phyloP scores from a whole-genome alignment of 2,888 invertebrate species.

The Caenorhabditis afra region DNA sequence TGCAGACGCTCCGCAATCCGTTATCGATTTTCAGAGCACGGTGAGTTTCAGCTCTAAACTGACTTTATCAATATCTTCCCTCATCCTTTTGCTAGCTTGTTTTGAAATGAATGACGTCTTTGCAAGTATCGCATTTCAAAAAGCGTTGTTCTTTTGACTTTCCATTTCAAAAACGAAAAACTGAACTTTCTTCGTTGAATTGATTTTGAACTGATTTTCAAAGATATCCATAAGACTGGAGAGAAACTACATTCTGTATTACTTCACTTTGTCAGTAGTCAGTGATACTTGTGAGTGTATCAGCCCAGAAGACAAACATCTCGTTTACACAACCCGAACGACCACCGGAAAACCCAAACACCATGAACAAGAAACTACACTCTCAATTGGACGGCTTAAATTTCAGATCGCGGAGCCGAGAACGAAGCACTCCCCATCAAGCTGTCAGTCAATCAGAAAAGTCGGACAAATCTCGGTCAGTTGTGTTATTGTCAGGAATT shows the following conservation, averaged over 20 bases:
- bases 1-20: slow-evolving; percentile 62
- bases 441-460: slow-evolving; percentile 59
- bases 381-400: neutral
- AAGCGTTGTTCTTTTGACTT: too few relatives aligned
- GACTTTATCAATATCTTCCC: neutral
- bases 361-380: slow-evolving; percentile 2
- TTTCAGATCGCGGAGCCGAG: slow-evolving; percentile 55
- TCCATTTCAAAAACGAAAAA: too few relatives aligned
- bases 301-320: slow-evolving; percentile 30
- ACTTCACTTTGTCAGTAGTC: neutral
- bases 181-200: too few relatives aligned
- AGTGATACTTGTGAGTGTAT: slow-evolving; percentile 32
- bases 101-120: too few relatives aligned
- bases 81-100: neutral
- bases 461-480: slow-evolving; percentile 58
- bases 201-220: too few relatives aligned
- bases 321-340: slow-evolving; percentile 29
- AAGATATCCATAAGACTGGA: too few relatives aligned
- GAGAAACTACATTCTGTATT: too few relatives aligned
- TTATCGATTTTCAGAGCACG: slow-evolving; percentile 56
- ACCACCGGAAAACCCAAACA: neutral
- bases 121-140: too few relatives aligned
- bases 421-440: slow-evolving; percentile 50
- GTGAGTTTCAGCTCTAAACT: slow-evolving; percentile 22
- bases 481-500: slow-evolving; percentile 41